Base-by-base conservation (phyloP, 2,888 invertebrate species). In the Macrophya annulata region DNA sequence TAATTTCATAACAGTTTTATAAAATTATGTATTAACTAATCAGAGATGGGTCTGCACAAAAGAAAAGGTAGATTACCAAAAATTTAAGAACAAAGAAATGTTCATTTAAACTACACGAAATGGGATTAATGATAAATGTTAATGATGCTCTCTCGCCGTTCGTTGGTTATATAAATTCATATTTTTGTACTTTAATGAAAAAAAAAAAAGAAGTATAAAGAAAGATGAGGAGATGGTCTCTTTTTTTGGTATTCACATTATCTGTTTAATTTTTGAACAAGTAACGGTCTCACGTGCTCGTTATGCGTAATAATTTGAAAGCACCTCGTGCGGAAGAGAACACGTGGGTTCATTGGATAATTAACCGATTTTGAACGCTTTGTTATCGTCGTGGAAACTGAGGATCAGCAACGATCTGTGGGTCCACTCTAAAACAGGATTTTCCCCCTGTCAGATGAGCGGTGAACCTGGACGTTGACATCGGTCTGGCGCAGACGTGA, bases 381-480 rank as follows among this genome's bases (percentile, higher is more conserved):
- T 62, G 59, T 10, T 31, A 48, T 81, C 15, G 62, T 81, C 62
- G 17, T 81, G 81, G 62, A 17, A 81, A 81, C 62, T 40, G 43
- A 25, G 81, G 62, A 81, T 81, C 21, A 81, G 81, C 21, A 81
- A 43, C 81, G 25, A 81, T 81, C 81, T 43, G 62, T 81, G 43
- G 62, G 25, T 40, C 62, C 25, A 59, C 37, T n/a, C 62, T 12
- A 9, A 77, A 31, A 43, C 51, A 59, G 81, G 81, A 81, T 81
- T 31, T 31, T 81, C 37, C 43, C 59, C 62, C 62, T 21, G 43
- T 77, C 55, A 37, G 43, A 74, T 10, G 51, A 51, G 77, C 77
- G 79, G 81, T 62, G 81, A 81, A 81, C 43, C 81, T 81, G 59
- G 81, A 59, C 81, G 81, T 62, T 81, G 81, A 81, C 81, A 62